phyloP scores from a whole-genome alignment of 92 coral and sea anemone genomes.

The Phymanthus crucifer region DNA sequence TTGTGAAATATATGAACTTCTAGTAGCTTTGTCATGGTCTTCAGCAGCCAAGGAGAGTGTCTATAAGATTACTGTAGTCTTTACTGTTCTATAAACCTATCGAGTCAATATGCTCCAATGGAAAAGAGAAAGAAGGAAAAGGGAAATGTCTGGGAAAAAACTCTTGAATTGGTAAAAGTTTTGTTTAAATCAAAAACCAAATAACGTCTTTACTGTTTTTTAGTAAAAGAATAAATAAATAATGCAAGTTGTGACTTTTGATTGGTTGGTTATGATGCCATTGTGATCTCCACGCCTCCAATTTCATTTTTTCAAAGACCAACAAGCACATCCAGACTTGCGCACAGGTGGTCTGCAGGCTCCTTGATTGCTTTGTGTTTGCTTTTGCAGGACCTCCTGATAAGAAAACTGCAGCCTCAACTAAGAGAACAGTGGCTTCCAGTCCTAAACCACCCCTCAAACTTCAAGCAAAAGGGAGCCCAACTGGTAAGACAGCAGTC shows the following conservation, averaged over 20 bases:
- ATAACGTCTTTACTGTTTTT: not conserved
- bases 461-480: slow-evolving; percentile 39
- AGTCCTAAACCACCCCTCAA: slow-evolving; percentile 3
- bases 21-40: no score
- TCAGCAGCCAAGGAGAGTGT: no score
- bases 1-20: no score
- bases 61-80: no score
- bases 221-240: not conserved
- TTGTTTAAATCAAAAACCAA: not conserved
- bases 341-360: not conserved
- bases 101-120: no score
- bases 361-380: not conserved
- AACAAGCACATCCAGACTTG: not conserved
- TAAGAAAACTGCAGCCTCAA: slow-evolving; percentile 1
- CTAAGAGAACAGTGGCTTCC: slow-evolving; percentile 18
- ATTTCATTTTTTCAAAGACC: not conserved
- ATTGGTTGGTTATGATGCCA: not conserved
- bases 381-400: slow-evolving; percentile 7
- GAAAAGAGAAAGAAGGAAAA: no score
- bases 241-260: not conserved
- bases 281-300: not conserved
- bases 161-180: not conserved
- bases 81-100: no score
- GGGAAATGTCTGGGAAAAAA: not conserved
- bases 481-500: slow-evolving; percentile 8